Percentiles rank a stretch among this genome's conserved stretches.
These are phyloP conservation scores for Eupeodes luniger DNA, from an alignment of 2,888 invertebrate species.

Conservation along the genomic window DNA sequence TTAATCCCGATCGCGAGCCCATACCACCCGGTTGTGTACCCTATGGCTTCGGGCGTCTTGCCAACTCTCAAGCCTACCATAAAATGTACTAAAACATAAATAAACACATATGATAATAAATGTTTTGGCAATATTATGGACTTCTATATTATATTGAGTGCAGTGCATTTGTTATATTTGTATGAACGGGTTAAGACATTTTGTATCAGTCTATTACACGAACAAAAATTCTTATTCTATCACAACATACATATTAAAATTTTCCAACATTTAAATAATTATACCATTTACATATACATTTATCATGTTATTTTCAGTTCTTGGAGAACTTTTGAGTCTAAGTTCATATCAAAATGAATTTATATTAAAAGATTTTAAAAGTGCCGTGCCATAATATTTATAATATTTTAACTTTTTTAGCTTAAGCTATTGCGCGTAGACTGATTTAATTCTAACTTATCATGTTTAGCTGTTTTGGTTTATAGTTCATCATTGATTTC, in stretches of 20 bases:
- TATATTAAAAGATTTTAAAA: slow-evolving; percentile 40
- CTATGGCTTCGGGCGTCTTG: too few relatives aligned
- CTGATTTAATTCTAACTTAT: slow-evolving; percentile 7
- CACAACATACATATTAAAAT: slow-evolving; percentile 31
- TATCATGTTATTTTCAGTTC: slow-evolving; percentile 4
- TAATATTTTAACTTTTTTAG: slow-evolving; percentile 29
- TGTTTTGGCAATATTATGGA: neutral
- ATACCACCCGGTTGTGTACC: too few relatives aligned
- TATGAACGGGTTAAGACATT: slow-evolving; percentile 18
- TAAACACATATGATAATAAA: neutral
- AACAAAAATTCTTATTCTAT: neutral
- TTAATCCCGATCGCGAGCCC: too few relatives aligned
- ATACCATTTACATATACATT: neutral
- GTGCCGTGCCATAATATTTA: slow-evolving; percentile 32
- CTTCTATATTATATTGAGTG: slow-evolving; percentile 11
- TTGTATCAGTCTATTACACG: slow-evolving; percentile 40
- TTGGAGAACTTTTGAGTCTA: slow-evolving; percentile 22
- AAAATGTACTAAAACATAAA: too few relatives aligned
- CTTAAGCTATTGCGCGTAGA: slow-evolving; percentile 64
- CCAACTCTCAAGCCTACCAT: too few relatives aligned
- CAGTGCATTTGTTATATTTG: slow-evolving; percentile 22
- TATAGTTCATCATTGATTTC: slow-evolving; percentile 78
- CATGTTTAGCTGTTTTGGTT: slow-evolving; percentile 56
- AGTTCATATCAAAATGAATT: slow-evolving; percentile 32
- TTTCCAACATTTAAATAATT: slow-evolving; percentile 51